Base-by-base conservation (phyloP, 1,140 invertebrate genomes). In the Ctenoplectra terminalis region DNA sequence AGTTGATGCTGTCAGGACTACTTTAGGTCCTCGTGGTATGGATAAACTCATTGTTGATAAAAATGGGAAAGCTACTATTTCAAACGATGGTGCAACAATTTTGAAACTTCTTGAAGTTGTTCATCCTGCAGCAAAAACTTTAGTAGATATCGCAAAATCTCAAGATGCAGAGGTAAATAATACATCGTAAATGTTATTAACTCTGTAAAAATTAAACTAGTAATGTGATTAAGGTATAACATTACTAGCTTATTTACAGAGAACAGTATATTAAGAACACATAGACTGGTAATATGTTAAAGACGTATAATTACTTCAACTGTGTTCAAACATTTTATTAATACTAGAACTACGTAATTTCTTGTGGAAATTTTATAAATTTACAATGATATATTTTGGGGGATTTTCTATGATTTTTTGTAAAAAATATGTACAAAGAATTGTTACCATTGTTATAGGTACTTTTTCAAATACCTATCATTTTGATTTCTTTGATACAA, bases 11-110 rank as follows among this genome's bases (percentile, higher is more conserved):
- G 97, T 98, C 46, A 95, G 98, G 60, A 99, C 99, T 26, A 99
- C 99, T 5, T 94, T 99, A 15, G 99, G 99, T 79, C 99, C 99
- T 61, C 95, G 99, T 48, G 99, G 99, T 50, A 99, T 99, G 99
- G 99, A 99, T 93, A 99, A 99, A 93, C 95, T 99, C 34, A 99
- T 99, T 90, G 98, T 99, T 2, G 97, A 99, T 92, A 94, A 95
- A 75, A 96, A 96, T 86, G 97, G 98, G 5, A 98, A 98, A 93
- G 96, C 98, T 1, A 99, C 98, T 1, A 99, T 99, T 88, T 99
- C 99, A 1, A 99, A 99, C 93, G 99, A 99, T 95, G 99, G 99
- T 34, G 99, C 99, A 11, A 99, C 99, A 23, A 99, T 99, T 84
- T 96, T 99, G 95, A 99, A 99, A 94, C 95, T 99, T 40, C 93